These are phyloP conservation scores for Strigamia maritima DNA, from an alignment of 2,888 invertebrate species.

Conservation along the genomic window DNA sequence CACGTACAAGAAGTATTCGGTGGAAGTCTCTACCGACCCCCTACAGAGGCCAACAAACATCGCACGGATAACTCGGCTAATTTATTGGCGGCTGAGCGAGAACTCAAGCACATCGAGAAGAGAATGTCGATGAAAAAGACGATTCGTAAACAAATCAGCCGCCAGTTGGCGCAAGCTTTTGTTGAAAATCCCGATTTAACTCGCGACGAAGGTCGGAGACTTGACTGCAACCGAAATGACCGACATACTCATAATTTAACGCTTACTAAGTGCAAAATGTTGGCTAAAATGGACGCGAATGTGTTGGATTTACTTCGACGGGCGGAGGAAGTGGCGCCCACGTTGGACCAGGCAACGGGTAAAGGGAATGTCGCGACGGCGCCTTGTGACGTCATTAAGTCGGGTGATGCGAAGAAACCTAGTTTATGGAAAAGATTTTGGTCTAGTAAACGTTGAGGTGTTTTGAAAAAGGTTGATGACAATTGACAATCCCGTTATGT, in stretches of 20 bases:
- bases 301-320: constrained; percentile 36
- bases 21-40: constrained; percentile 48
- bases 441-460: constrained; percentile 18
- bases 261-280: constrained; percentile 36
- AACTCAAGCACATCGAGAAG: constrained; percentile 69
- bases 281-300: constrained; percentile 39
- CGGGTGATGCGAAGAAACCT: constrained; percentile 12
- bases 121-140: constrained; percentile 85
- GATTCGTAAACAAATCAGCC: constrained; percentile 78
- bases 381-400: background rate
- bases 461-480: background rate
- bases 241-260: constrained; percentile 34
- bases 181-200: constrained; percentile 38
- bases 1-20: constrained; percentile 73
- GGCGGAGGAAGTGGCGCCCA: constrained; percentile 2
- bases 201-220: background rate
- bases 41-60: background rate
- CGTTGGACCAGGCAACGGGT: background rate
- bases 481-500: background rate
- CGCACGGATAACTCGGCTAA: background rate
- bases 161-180: constrained; percentile 66
- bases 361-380: background rate
- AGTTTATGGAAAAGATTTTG: constrained; percentile 37
- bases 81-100: constrained; percentile 44
- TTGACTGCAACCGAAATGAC: constrained; percentile 37